Conservation (phyloP, 2,113 vertebrate species). For the Stegostoma tigrinum region DNA sequence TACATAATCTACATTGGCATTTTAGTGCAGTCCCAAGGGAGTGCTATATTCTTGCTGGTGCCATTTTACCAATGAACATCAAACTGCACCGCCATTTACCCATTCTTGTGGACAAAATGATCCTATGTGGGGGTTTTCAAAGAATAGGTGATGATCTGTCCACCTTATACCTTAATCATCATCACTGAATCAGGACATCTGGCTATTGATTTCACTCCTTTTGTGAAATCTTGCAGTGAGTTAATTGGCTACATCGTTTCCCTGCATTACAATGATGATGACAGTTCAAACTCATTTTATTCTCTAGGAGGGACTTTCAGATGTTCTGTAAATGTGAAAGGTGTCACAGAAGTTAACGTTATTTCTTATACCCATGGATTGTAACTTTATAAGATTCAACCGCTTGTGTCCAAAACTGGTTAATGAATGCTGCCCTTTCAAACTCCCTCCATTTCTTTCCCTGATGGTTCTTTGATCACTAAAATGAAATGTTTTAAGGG, state of each 20-base stretch:
- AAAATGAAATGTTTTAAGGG: background rate
- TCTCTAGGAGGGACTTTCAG: background rate
- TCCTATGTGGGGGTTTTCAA: background rate
- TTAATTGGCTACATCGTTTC: background rate
- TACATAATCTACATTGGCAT: background rate
- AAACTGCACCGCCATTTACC: background rate
- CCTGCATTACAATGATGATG: background rate
- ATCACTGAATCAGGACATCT: background rate
- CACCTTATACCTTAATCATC: background rate
- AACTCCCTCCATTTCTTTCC: background rate
- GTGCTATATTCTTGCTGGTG: background rate
- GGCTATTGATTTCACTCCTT: background rate
- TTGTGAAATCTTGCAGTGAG: background rate
- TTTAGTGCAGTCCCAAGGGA: background rate
- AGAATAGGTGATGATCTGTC: background rate
- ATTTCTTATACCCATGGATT: background rate
- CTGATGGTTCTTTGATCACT: background rate
- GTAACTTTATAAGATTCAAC: background rate
- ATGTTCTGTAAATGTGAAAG: background rate
- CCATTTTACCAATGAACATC: background rate
- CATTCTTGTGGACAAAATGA: background rate
- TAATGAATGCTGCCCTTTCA: background rate
- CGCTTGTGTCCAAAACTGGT: background rate
- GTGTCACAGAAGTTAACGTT: background rate
- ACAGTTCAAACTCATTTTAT: background rate